Conservation (phyloP, 2,113 vertebrate species). For the Phylloscopus whistleri region DNA sequence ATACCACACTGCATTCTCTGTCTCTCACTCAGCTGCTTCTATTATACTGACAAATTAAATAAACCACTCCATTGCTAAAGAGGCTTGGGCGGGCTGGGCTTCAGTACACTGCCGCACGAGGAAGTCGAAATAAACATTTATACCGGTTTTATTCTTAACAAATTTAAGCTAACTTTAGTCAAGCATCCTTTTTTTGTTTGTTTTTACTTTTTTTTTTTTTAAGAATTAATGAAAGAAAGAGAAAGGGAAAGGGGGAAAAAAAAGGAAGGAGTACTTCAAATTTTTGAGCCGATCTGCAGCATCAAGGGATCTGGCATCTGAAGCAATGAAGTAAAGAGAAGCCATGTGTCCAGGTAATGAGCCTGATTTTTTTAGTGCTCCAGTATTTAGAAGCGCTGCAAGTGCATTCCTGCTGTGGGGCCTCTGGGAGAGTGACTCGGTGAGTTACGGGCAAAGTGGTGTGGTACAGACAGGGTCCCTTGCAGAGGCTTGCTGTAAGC, state of each 20-base stretch:
- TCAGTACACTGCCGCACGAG: conserved; percentile 68
- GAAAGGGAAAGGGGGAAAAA: background rate
- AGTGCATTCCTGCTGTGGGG: conserved; percentile 30
- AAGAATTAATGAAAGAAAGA: background rate
- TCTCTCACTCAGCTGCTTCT: conserved; percentile 90
- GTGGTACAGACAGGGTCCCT: background rate
- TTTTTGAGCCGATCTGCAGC: conserved; percentile 52
- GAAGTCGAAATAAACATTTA: conserved; percentile 73
- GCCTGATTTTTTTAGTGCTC: conserved; percentile 26
- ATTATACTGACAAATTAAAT: conserved; percentile 99
- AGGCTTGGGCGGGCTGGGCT: conserved; percentile 79
- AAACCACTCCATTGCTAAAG: conserved; percentile 89
- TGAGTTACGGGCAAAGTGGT: conserved; percentile 52
- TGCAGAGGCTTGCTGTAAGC: background rate
- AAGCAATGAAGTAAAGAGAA: conserved; percentile 51
- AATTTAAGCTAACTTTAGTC: conserved; percentile 64
- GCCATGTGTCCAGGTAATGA: conserved; percentile 60
- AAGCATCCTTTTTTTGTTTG: background rate
- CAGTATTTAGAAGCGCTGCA: background rate
- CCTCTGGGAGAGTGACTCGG: conserved; percentile 47
- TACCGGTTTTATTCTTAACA: conserved; percentile 56
- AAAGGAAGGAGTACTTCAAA: conserved; percentile 35
- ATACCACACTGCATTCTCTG: conserved; percentile 85
- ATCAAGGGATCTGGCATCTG: conserved; percentile 41
- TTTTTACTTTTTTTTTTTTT: background rate